Evolutionary conservation across 2,888 invertebrate genomes (phyloP), one percentile per base, ranked within the genome.

Genomic region (Phania funesta): DNA sequence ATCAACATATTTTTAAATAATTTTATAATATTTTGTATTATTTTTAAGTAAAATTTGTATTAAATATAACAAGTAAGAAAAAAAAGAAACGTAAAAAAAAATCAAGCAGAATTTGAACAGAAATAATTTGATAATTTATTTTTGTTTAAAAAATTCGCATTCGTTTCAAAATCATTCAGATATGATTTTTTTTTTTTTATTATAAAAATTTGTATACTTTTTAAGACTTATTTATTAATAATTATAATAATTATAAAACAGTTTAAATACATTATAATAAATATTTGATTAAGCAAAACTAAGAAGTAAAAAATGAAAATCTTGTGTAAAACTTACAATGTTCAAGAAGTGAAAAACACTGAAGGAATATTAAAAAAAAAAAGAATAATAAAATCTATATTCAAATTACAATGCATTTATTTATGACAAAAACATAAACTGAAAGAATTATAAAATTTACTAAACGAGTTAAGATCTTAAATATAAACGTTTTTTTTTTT

Each of bases 221-320:
- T 54, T 81, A 81, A 81, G 76, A 73, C 48, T 77, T 77, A 81
- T 81, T 73, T 76, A 81, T 73, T 77, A 81, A 81, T 68, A 77
- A n/a, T 65, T 68, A 62, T 46, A 13, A 52, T 71, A 52, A 62
- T 29, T 62, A 62, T 62, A 58, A 22, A 74, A 35, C 20, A 50
- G 11, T 26, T 67, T 38, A 60, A 67, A 68, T 58, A 71, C 41
- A n/a, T 38, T 38, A 50, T 22, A 58, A 65, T 18, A 62, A 71
- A 65, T 7, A n/a, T 52, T 68, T 76, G 32, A 70, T 54, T 52
- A 70, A 77, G 32, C 3, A 54, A n/a, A 29, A 60, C 5, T 13
- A 74, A 24, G 11, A 71, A 22, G 3, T 22, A 70, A 44, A 26
- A 50, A 35, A 20, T 2, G 35, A 50, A 22, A 50, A 67, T 38